A percentile compares a stretch with the other conserved stretches of the same genome.
These are phyloP conservation scores for Odontamblyopus lacepedii DNA, from an alignment of 2,797 vertebrate genomes.

Conservation along the genomic window DNA sequence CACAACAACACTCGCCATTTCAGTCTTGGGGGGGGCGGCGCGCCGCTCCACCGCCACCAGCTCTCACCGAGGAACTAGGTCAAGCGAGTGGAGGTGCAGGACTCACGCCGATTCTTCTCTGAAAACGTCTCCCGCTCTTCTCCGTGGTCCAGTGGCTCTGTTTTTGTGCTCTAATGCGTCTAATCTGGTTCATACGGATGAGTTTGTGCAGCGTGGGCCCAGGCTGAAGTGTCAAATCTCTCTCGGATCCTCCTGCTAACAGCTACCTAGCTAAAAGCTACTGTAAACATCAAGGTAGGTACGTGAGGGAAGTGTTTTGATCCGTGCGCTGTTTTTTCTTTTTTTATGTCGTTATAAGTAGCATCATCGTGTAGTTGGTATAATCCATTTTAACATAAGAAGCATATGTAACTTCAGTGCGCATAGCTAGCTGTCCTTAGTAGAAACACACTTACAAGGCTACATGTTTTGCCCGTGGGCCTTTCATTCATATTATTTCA, in stretches of 20 bases:
- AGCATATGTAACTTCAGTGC: not conserved
- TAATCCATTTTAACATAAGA: not conserved
- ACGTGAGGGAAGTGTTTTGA: not conserved
- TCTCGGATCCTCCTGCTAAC: constrained; percentile 51
- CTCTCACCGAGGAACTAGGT: constrained; percentile 61
- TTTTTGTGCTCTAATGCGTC: constrained; percentile 49
- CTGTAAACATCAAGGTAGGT: constrained; percentile 71
- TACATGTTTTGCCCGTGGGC: too few relatives aligned
- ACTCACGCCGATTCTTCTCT: constrained; percentile 1
- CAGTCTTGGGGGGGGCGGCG: constrained; percentile 34
- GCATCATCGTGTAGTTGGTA: not conserved
- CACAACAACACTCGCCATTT: constrained; percentile 81
- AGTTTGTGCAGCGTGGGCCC: constrained; percentile 59
- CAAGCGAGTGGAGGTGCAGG: constrained; percentile 30
- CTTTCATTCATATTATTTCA: too few relatives aligned
- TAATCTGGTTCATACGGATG: constrained; percentile 45
- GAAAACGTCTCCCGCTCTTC: not conserved
- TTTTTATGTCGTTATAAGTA: not conserved
- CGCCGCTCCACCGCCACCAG: constrained; percentile 2
- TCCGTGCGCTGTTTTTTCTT: not conserved
- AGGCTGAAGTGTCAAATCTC: constrained; percentile 56
- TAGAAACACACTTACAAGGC: not conserved
- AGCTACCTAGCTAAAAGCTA: constrained; percentile 44
- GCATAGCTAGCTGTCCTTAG: not conserved
- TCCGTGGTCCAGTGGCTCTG: not conserved